These are phyloP conservation scores for Podotricha telesiphe DNA, from an alignment of 2,888 invertebrate genomes.

Conservation along the genomic window DNA sequence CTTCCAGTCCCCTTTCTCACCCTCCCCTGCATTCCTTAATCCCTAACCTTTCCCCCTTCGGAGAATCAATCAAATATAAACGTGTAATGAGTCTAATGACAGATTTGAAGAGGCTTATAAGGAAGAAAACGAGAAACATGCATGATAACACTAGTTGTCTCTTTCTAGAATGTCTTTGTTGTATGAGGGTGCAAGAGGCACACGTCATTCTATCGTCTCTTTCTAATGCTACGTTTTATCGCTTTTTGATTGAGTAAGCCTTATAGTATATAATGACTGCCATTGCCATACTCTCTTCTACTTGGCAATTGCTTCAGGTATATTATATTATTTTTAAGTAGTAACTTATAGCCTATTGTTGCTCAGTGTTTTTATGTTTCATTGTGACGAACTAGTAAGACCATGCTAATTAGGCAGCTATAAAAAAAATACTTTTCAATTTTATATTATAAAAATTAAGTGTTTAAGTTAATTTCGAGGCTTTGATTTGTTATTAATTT, in stretches of 20 bases:
- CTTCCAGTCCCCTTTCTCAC: not conserved
- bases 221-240: not conserved
- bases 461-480: conserved; percentile 10
- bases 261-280: not conserved
- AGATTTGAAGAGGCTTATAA: too few species aligned
- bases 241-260: not conserved
- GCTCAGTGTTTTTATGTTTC: not conserved
- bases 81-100: not conserved
- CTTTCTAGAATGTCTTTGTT: not conserved
- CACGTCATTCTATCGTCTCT: not conserved
- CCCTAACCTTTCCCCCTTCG: not conserved
- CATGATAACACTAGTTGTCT: not conserved
- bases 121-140: too few species aligned
- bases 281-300: not conserved
- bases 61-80: not conserved
- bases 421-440: not conserved
- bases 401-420: not conserved
- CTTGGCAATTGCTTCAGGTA: not conserved
- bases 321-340: not conserved
- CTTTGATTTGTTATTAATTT: not conserved
- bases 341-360: not conserved
- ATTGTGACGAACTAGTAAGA: not conserved
- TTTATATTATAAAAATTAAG: conserved; percentile 3
- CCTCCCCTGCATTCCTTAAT: not conserved
- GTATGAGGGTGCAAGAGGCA: not conserved